Percentiles rank a stretch among this genome's conserved stretches.
phyloP scores from a whole-genome alignment of 2,797 vertebrate genomes.

The Eptatretus atami region DNA sequence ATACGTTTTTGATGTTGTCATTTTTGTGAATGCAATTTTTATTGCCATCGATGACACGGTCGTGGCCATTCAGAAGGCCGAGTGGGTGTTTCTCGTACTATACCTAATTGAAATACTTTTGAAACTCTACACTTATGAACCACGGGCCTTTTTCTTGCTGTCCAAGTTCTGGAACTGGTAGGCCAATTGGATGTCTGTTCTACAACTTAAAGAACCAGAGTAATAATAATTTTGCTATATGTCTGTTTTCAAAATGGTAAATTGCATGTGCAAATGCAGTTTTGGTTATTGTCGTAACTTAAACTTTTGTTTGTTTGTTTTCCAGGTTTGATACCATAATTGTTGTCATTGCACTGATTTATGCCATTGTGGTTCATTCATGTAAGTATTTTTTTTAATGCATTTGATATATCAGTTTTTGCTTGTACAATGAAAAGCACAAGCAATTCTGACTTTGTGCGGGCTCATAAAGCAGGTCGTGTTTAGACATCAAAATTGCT shows the following conservation, averaged over 20 bases:
- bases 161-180: slow-evolving; percentile 83
- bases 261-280: no score
- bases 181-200: slow-evolving; percentile 11
- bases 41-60: slow-evolving; percentile 53
- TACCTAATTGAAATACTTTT: slow-evolving; percentile 48
- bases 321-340: slow-evolving; percentile 60
- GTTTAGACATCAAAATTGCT: no score
- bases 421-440: no score
- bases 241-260: no score
- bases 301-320: neutral
- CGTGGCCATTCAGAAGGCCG: slow-evolving; percentile 27
- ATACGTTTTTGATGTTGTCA: slow-evolving; percentile 33
- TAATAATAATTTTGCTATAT: no score
- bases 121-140: slow-evolving; percentile 55
- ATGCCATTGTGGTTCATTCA: slow-evolving; percentile 16
- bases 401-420: no score
- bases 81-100: slow-evolving; percentile 47
- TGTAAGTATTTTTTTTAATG: neutral
- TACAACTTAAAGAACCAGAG: no score
- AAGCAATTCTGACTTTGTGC: no score
- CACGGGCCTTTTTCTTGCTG: slow-evolving; percentile 31
- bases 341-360: slow-evolving; percentile 38
- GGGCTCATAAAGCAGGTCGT: no score
- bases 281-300: neutral
- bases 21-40: slow-evolving; percentile 50